Evolutionary conservation across 1,140 invertebrate species (phyloP).

Genomic region (Sinella curviseta): DNA sequence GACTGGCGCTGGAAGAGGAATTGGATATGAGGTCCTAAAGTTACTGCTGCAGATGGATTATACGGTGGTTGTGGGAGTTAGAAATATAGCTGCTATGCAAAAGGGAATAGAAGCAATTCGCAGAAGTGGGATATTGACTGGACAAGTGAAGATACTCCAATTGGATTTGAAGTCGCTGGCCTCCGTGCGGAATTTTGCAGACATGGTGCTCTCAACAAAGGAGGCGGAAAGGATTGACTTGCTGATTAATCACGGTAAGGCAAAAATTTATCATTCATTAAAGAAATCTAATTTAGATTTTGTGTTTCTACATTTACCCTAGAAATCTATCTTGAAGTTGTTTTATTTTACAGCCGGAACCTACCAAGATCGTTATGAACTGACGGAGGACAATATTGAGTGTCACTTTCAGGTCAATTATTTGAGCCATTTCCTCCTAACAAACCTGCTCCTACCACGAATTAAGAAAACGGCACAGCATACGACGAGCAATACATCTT

Average conservation of each 20-base stretch:
- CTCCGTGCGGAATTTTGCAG: conserved; percentile 74
- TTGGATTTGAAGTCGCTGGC: conserved; percentile 67
- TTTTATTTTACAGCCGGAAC: conserved; percentile 68
- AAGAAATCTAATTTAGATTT: not conserved
- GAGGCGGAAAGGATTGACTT: conserved; percentile 68
- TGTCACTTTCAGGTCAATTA: conserved; percentile 81
- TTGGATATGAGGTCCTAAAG: too few species aligned
- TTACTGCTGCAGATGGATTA: not conserved
- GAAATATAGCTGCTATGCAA: not conserved
- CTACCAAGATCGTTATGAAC: conserved; percentile 75
- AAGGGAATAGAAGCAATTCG: conserved; percentile 53
- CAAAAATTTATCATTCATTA: too few species aligned
- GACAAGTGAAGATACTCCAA: conserved; percentile 58
- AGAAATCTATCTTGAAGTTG: conserved; percentile 9
- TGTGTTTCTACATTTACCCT: not conserved
- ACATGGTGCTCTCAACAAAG: conserved; percentile 63
- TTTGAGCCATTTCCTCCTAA: conserved; percentile 82
- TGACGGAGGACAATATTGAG: conserved; percentile 78
- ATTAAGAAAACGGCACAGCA: conserved; percentile 66
- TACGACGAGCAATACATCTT: conserved; percentile 79
- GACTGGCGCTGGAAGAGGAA: too few species aligned
- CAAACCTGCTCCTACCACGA: conserved; percentile 74
- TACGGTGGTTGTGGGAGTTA: not conserved
- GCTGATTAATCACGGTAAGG: conserved; percentile 79
- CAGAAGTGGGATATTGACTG: conserved; percentile 57